Evolutionary conservation across 2,113 vertebrate species (phyloP).

Genomic region (Xenopus laevis): DNA sequence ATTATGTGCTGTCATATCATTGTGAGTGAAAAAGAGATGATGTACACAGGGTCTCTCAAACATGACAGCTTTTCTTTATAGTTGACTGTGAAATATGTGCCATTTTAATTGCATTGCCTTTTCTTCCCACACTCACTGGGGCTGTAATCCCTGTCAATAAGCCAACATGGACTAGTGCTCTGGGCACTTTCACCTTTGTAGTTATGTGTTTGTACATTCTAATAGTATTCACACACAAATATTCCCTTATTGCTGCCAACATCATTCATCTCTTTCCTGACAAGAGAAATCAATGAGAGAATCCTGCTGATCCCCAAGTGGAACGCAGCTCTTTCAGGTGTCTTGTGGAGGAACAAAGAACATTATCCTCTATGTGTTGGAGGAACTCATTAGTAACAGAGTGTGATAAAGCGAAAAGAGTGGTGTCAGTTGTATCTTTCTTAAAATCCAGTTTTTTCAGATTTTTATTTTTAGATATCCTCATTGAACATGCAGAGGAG

Average conservation of each 20-base stretch:
- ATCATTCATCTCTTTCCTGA: constrained; percentile 15
- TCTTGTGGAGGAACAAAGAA: constrained; percentile 3
- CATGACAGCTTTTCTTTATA: background rate
- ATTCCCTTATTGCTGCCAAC: background rate
- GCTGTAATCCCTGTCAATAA: background rate
- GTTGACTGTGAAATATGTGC: background rate
- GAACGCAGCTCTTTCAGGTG: constrained; percentile 8
- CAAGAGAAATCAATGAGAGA: constrained; percentile 14
- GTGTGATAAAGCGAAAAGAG: background rate
- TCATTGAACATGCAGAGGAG: too few species aligned
- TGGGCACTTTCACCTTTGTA: background rate
- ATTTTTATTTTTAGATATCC: too few species aligned
- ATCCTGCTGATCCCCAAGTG: constrained; percentile 21
- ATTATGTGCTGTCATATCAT: too few species aligned
- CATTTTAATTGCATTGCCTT: background rate
- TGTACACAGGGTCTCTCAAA: background rate
- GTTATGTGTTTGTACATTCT: background rate
- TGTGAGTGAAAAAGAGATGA: too few species aligned
- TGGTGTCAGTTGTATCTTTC: background rate
- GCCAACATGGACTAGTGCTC: background rate
- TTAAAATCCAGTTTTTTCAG: too few species aligned
- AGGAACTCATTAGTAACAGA: constrained; percentile 17
- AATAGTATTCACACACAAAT: background rate
- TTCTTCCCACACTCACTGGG: background rate
- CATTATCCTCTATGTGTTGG: constrained; percentile 8